Conservation (phyloP, 2,113 vertebrate genomes). For the Noturus placidus region DNA sequence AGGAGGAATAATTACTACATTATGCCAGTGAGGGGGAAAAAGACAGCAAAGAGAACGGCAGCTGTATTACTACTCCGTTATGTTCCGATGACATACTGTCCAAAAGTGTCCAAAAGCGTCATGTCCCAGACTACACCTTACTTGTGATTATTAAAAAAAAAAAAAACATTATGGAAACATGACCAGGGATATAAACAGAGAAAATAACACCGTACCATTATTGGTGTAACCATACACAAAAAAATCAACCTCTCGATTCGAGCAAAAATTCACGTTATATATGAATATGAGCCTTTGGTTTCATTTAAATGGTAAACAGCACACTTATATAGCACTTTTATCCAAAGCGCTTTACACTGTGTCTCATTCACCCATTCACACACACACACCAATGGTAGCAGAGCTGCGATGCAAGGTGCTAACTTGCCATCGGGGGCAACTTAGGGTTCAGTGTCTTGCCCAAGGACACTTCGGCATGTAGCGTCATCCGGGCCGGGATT, state of each 20-base stretch:
- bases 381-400: too few relatives aligned
- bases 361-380: too few relatives aligned
- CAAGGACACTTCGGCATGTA: too few relatives aligned
- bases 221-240: neutral
- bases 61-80: neutral
- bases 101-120: neutral
- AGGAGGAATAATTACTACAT: conserved; percentile 3
- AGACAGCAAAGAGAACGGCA: neutral
- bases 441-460: too few relatives aligned
- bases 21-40: neutral
- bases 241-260: neutral
- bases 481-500: too few relatives aligned
- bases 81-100: neutral
- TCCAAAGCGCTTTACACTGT: too few relatives aligned
- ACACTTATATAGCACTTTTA: too few relatives aligned
- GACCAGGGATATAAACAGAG: neutral
- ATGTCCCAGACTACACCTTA: neutral
- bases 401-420: too few relatives aligned
- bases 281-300: neutral
- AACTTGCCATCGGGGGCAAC: too few relatives aligned
- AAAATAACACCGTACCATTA: neutral
- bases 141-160: neutral
- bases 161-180: neutral
- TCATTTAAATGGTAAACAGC: too few relatives aligned
- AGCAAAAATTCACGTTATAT: neutral